Conservation (phyloP, 2,888 invertebrate species). For the Eretmocerus hayati region DNA sequence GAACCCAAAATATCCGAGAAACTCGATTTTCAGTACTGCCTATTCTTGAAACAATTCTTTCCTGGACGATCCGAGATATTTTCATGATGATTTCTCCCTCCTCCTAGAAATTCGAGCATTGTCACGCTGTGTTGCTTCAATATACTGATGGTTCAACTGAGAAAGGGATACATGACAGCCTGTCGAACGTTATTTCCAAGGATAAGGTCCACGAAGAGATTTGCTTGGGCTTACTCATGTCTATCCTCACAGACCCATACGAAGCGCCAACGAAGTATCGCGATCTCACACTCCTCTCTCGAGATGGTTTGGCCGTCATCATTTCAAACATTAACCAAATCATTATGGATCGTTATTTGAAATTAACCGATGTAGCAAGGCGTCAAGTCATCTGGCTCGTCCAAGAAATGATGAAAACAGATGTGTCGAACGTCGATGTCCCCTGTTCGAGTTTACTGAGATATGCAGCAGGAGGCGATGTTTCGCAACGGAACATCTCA, state of each 20-base stretch:
- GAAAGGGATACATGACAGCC: constrained; percentile 86
- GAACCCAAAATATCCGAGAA: no score
- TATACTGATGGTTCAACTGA: constrained; percentile 80
- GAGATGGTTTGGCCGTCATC: constrained; percentile 82
- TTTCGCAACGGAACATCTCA: constrained; percentile 76
- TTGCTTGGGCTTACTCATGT: constrained; percentile 81
- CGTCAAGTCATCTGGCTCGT: constrained; percentile 84
- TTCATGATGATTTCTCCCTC: no score
- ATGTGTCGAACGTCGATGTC: constrained; percentile 79
- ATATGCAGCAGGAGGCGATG: constrained; percentile 92
- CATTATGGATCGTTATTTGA: constrained; percentile 81
- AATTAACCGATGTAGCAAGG: constrained; percentile 74
- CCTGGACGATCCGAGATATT: no score
- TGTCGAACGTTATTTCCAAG: constrained; percentile 83
- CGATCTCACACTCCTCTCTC: constrained; percentile 81
- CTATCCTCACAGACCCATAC: constrained; percentile 78
- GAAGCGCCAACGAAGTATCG: constrained; percentile 81
- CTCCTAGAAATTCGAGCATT: constrained; percentile 91
- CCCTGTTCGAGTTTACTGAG: constrained; percentile 87
- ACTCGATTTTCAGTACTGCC: no score
- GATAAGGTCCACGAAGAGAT: constrained; percentile 89
- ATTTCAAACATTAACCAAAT: constrained; percentile 75
- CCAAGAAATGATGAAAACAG: constrained; percentile 86
- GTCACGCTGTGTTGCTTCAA: constrained; percentile 69
- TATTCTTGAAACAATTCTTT: no score